Evolutionary conservation across 35 echinoderm and acorn worm genomes (phyloP).

Genomic region (Stichopus chloronotus): DNA sequence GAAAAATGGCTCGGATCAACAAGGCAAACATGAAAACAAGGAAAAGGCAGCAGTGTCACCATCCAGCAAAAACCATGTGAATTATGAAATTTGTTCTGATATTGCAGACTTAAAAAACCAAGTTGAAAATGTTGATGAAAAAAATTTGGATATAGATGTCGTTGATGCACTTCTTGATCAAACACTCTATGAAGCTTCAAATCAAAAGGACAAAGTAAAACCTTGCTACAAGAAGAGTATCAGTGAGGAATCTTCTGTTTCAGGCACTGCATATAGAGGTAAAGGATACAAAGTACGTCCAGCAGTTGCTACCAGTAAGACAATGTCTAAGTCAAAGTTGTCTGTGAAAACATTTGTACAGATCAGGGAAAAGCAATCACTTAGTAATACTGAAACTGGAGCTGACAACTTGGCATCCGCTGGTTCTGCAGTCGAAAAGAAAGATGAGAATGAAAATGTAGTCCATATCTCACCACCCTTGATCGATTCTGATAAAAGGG

Average conservation of each 20-base stretch:
- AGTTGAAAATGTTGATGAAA: background rate
- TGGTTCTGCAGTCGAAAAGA: background rate
- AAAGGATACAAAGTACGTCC: constrained; percentile 47
- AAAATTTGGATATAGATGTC: background rate
- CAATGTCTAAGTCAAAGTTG: background rate
- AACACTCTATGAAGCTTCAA: background rate
- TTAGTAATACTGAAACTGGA: background rate
- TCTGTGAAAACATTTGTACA: constrained; percentile 42
- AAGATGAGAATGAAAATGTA: constrained; percentile 23
- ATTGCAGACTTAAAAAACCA: background rate
- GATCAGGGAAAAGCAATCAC: background rate
- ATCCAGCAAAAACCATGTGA: background rate
- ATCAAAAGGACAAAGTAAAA: background rate
- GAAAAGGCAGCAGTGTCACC: background rate
- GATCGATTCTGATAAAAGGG: background rate
- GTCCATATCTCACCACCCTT: background rate
- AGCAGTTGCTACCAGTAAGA: background rate
- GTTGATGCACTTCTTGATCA: constrained; percentile 32
- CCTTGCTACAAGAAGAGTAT: too few species aligned
- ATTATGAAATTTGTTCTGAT: too few species aligned
- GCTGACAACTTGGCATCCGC: background rate
- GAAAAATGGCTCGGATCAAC: background rate
- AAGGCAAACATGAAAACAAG: background rate
- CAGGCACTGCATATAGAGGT: background rate
- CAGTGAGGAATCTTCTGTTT: background rate